Evolutionary conservation across 2,797 vertebrate species (phyloP).

Genomic region (Carcharodon carcharias): DNA sequence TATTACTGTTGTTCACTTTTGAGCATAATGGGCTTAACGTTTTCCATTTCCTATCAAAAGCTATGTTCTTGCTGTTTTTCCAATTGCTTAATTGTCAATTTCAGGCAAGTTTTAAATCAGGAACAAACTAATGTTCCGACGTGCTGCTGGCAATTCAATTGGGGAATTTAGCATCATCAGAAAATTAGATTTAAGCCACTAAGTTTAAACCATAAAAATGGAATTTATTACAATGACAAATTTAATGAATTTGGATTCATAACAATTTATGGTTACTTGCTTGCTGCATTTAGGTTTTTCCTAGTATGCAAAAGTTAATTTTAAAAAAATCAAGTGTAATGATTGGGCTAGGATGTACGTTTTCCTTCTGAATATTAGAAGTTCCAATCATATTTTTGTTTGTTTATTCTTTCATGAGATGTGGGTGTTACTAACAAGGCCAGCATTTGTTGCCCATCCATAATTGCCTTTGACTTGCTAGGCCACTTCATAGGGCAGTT

Average conservation of each 20-base stretch:
- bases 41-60: slow-evolving; percentile 9
- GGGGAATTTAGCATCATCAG: background rate
- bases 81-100: background rate
- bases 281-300: background rate
- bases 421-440: too few species aligned
- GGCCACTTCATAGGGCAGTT: too few species aligned
- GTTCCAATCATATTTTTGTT: background rate
- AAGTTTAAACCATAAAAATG: background rate
- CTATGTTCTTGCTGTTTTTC: background rate
- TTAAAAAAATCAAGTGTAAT: background rate
- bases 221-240: background rate
- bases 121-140: background rate
- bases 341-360: background rate
- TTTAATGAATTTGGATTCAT: background rate
- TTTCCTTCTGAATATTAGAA: background rate
- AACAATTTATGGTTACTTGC: background rate
- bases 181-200: background rate
- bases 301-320: background rate
- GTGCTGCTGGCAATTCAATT: background rate
- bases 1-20: background rate
- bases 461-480: too few species aligned
- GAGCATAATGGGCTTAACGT: background rate
- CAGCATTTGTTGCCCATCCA: too few species aligned
- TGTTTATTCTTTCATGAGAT: too few species aligned
- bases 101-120: background rate